Evolutionary conservation across 2,797 vertebrate genomes (phyloP).

Genomic region (Leptoclinus maculatus): DNA sequence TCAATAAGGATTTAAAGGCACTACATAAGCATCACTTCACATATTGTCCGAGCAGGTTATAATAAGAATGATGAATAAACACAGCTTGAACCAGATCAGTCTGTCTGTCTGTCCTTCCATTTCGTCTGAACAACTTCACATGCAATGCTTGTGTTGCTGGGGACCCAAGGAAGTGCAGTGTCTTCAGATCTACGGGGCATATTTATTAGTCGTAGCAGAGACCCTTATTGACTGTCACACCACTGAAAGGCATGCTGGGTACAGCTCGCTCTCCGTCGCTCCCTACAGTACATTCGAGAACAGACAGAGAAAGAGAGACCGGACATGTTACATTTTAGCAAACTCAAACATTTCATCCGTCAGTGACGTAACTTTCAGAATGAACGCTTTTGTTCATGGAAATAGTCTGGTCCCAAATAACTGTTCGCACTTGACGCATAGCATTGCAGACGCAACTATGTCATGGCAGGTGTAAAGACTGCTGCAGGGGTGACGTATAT

Average conservation of each 20-base stretch:
- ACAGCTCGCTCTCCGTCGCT: too few relatives aligned
- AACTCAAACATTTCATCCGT: neutral
- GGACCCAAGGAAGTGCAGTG: too few relatives aligned
- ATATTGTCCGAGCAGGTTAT: neutral
- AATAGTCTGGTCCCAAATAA: neutral
- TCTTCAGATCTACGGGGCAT: too few relatives aligned
- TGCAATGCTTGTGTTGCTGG: too few relatives aligned
- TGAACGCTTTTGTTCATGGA: neutral
- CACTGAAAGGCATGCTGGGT: neutral
- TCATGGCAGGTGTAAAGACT: neutral
- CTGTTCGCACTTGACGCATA: neutral
- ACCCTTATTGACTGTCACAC: neutral
- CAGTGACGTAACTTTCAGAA: neutral
- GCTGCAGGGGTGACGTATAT: too few relatives aligned
- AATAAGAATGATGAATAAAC: neutral
- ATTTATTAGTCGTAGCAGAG: too few relatives aligned
- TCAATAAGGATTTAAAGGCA: slow-evolving; percentile 4
- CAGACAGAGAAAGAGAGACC: neutral
- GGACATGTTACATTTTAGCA: neutral
- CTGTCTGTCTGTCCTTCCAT: too few relatives aligned
- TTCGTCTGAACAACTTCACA: too few relatives aligned
- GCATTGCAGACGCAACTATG: neutral
- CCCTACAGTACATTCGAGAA: too few relatives aligned
- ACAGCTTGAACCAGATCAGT: neutral
- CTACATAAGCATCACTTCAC: neutral